A percentile compares a stretch with the other conserved stretches of the same genome.
These are phyloP conservation scores for Cyprinus carpio DNA, from an alignment of 2,113 vertebrate genomes.

Conservation along the genomic window DNA sequence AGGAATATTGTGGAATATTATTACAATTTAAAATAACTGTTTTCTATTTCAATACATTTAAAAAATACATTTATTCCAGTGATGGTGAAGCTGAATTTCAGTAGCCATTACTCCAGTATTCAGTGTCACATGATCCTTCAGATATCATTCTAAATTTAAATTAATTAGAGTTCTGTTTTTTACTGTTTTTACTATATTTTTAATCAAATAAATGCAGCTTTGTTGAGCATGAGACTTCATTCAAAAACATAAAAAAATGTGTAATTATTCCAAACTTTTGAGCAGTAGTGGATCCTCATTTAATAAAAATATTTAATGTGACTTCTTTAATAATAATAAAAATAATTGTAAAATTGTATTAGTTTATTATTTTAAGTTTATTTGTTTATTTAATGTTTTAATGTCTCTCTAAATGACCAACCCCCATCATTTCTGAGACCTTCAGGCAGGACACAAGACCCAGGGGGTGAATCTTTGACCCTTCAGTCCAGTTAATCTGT, in stretches of 20 bases:
- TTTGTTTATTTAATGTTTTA: no score
- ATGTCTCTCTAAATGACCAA: not conserved
- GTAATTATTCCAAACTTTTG: not conserved
- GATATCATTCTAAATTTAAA: not conserved
- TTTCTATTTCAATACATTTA: not conserved
- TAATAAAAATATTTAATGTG: not conserved
- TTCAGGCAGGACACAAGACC: conserved; percentile 11
- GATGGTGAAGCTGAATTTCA: no score
- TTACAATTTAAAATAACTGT: not conserved
- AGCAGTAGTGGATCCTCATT: not conserved
- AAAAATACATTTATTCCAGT: not conserved
- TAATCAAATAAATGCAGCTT: not conserved
- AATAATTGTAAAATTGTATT: conserved; percentile 6
- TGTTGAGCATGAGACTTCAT: not conserved
- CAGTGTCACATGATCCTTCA: not conserved
- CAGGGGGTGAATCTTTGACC: conserved; percentile 47
- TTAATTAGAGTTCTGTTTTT: no score
- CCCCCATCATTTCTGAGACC: not conserved
- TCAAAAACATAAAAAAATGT: no score
- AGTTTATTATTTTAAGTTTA: conserved; percentile 26
- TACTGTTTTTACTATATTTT: no score
- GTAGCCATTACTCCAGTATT: no score
- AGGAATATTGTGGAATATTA: not conserved
- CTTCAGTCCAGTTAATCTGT: conserved; percentile 42
- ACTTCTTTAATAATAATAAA: not conserved